Percentiles rank a stretch among this genome's conserved stretches.
Evolutionary conservation across 2,797 vertebrate species (phyloP).

Genomic region (Cyclura pinguis): DNA sequence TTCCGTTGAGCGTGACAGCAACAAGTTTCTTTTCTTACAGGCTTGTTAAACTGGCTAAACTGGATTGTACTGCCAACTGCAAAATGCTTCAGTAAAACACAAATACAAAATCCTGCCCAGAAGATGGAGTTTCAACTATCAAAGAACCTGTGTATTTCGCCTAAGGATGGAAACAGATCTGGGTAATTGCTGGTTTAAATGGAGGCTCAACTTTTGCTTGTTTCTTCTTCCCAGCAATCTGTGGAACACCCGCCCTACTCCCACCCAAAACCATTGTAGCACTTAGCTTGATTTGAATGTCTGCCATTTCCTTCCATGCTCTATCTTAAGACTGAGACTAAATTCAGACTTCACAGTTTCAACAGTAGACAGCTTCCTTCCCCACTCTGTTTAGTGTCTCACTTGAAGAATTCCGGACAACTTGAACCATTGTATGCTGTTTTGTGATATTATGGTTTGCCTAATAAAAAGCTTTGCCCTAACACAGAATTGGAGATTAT

Average conservation of each 20-base stretch:
- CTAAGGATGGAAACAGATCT: not conserved
- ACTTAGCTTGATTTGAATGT: not conserved
- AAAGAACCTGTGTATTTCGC: not conserved
- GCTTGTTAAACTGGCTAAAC: conserved; percentile 20
- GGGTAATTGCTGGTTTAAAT: not conserved
- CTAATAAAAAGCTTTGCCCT: not conserved
- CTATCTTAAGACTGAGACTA: not conserved
- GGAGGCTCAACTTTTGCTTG: not conserved
- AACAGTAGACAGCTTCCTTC: not conserved
- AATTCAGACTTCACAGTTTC: not conserved
- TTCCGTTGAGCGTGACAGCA: not conserved
- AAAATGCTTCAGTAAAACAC: not conserved
- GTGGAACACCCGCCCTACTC: not conserved
- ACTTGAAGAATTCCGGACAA: not conserved
- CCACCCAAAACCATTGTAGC: not conserved
- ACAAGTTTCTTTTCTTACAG: not conserved
- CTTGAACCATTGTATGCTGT: not conserved
- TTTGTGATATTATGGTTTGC: not conserved
- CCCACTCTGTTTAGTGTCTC: not conserved
- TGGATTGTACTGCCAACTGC: not conserved
- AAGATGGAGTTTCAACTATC: not conserved
- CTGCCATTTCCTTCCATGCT: not conserved
- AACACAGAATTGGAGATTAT: not conserved
- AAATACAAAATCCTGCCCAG: not conserved
- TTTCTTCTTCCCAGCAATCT: not conserved